phyloP scores from a whole-genome alignment of 2,888 invertebrate genomes.

The Epirrhoe alternata region DNA sequence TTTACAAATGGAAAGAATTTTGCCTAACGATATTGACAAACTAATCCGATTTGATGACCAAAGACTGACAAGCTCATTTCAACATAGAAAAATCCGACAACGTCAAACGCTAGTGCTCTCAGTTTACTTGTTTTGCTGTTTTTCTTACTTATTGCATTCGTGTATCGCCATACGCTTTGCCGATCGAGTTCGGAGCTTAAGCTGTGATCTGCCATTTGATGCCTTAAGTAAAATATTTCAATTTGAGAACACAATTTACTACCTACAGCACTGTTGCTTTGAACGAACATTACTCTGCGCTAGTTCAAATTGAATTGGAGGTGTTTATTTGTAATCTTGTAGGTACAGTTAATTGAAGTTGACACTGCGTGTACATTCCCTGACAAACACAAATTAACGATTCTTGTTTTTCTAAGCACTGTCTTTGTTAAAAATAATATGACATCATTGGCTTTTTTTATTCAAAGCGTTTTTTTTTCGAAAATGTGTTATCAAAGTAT shows the following conservation, averaged over 20 bases:
- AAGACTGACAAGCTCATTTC: no score
- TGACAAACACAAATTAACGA: not conserved
- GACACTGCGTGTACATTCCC: slow-evolving; percentile 26
- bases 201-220: slow-evolving; percentile 55
- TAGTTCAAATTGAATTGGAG: slow-evolving; percentile 66
- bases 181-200: slow-evolving; percentile 53
- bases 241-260: slow-evolving; percentile 66
- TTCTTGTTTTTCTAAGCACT: not conserved
- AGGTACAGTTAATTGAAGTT: slow-evolving; percentile 51
- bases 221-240: slow-evolving; percentile 60
- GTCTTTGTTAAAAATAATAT: no score
- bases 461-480: no score
- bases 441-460: no score
- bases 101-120: not conserved
- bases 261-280: slow-evolving; percentile 64
- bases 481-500: no score
- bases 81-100: not conserved
- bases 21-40: not conserved
- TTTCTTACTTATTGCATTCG: not conserved
- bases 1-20: not conserved
- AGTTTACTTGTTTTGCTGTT: not conserved
- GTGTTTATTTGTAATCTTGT: slow-evolving; percentile 58
- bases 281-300: slow-evolving; percentile 59
- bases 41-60: not conserved
- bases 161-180: slow-evolving; percentile 24